Evolutionary conservation across 2,888 invertebrate species (phyloP).

Genomic region (Asteroscopus sphinx): DNA sequence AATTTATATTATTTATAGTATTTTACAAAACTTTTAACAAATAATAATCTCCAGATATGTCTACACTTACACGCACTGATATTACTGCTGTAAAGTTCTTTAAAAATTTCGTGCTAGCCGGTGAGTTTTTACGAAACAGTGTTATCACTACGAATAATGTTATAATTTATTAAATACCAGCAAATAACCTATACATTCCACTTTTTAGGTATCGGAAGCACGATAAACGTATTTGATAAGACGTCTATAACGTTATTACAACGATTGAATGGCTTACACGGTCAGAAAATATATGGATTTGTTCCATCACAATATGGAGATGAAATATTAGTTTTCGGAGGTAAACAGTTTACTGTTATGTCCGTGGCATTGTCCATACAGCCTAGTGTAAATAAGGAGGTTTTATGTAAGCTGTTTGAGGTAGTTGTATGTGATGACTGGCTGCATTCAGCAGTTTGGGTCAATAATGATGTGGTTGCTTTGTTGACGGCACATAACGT

Average conservation of each 20-base stretch:
- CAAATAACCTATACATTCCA: background rate
- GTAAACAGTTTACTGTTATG: conserved; percentile 85
- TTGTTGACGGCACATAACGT: conserved; percentile 92
- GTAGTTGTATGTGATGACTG: conserved; percentile 89
- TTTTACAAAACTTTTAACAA: too few species aligned
- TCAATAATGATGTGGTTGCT: conserved; percentile 81
- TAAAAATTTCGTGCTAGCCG: conserved; percentile 80
- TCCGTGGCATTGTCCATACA: conserved; percentile 27
- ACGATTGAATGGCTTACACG: conserved; percentile 70
- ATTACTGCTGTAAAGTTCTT: conserved; percentile 87
- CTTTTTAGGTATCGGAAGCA: conserved; percentile 89
- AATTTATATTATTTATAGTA: too few species aligned
- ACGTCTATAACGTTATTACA: conserved; percentile 58
- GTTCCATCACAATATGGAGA: conserved; percentile 65
- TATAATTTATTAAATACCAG: background rate
- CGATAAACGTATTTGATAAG: conserved; percentile 72
- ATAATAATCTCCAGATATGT: conserved; percentile 31
- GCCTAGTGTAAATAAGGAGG: conserved; percentile 36
- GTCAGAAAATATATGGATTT: conserved; percentile 91
- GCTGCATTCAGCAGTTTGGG: conserved; percentile 91
- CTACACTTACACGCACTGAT: conserved; percentile 75
- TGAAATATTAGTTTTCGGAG: conserved; percentile 88
- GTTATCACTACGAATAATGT: too few species aligned
- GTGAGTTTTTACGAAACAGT: conserved; percentile 71
- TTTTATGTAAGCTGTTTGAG: conserved; percentile 57